phyloP scores from a whole-genome alignment of 2,797 vertebrate genomes.

The Pyrocephalus nanus region DNA sequence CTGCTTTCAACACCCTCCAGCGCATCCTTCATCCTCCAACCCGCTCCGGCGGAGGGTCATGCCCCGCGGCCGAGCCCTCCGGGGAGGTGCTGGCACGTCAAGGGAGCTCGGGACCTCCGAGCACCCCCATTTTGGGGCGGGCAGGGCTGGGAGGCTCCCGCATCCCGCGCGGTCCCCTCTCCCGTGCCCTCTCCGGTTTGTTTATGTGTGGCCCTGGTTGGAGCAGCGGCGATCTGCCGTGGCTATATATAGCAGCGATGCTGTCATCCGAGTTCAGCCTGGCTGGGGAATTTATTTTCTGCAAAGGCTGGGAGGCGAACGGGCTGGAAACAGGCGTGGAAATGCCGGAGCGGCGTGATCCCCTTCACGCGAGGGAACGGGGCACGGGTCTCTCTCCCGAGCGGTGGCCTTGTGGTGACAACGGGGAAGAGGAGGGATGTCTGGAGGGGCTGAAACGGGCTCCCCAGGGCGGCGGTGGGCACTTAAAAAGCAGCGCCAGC shows the following conservation, averaged over 20 bases:
- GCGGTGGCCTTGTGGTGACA: not conserved
- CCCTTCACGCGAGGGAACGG: not conserved
- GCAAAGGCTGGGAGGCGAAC: slow-evolving; percentile 22
- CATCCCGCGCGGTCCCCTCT: fast-evolving
- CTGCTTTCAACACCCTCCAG: not conserved
- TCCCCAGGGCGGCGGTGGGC: not conserved
- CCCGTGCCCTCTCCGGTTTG: not conserved
- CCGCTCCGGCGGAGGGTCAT: not conserved
- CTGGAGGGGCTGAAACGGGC: not conserved
- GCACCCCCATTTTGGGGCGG: not conserved
- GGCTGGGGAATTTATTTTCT: slow-evolving; percentile 55
- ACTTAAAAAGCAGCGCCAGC: not conserved
- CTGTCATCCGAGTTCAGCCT: slow-evolving; percentile 59
- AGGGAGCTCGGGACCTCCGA: not conserved
- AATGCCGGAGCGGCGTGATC: not conserved
- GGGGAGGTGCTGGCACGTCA: not conserved
- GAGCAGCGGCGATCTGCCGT: slow-evolving; percentile 37
- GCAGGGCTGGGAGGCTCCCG: not conserved
- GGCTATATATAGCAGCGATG: slow-evolving; percentile 54
- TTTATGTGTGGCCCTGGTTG: slow-evolving; percentile 41
- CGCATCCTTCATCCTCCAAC: not conserved
- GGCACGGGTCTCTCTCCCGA: fast-evolving
- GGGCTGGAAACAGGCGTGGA: not conserved
- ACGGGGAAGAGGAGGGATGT: not conserved
- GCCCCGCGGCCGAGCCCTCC: not conserved